Evolutionary conservation across 2,888 invertebrate species (phyloP), one percentile per base, ranked within the genome.

Genomic region (Physocephala rufipes): DNA sequence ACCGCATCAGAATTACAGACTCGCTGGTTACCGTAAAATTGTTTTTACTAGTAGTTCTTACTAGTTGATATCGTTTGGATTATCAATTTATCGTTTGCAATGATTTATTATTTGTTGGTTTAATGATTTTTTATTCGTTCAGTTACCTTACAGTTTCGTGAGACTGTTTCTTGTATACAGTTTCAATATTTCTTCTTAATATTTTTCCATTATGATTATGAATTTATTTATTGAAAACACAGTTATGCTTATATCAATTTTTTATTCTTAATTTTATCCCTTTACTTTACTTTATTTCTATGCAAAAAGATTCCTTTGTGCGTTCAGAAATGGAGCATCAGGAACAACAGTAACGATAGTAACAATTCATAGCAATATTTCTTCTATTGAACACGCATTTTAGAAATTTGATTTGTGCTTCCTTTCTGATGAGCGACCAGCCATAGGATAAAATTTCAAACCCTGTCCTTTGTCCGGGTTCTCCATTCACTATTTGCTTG

Each of bases 391-490:
- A 67, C 67, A 67, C 55, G 45, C 67, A 58, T 67, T 36, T 36
- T 67, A 16, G 58, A 67, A 67, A 58, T 67, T 67, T 59, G 67
- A 67, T 59, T 67, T 67, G 45, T 67, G 58, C 26, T 67, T 67
- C 67, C 67, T 67, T n/a, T 67, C 45, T 59, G 51, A 51, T 65
- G 51, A 9, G n/a, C 51, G n/a, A 30, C n/a, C 49, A 65, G 51
- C 19, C 49, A 19, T 21, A 26, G 28, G 9, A 16, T 28, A 59
- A 16, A 30, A 13, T 30, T 26, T 13, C 26, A 30, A 28, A 59
- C 5, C n/a, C 59, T 69, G 53, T 49, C 28, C 24, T 28, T 28
- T 1, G 2, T 16, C 49, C n/a, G 12, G 49, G 1, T 58, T n/a
- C 51, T 26, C 63, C 63, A 47, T 24, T 26, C 16, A 45, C 28